Evolutionary conservation across 2,113 vertebrate genomes (phyloP).

Genomic region (Ophthalmolycus amberensis): DNA sequence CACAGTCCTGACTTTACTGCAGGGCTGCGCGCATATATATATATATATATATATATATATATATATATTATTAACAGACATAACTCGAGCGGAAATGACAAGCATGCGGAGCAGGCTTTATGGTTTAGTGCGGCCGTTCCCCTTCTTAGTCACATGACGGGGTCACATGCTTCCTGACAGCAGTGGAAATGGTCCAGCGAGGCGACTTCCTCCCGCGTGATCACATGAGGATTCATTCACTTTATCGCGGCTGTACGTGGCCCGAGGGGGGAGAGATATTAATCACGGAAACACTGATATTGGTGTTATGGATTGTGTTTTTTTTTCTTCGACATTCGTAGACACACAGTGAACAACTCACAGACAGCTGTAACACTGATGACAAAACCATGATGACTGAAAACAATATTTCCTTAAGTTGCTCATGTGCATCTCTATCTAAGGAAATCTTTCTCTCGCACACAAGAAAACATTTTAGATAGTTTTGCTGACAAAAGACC

Average conservation of each 20-base stretch:
- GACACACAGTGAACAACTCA: background rate
- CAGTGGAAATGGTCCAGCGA: constrained; percentile 54
- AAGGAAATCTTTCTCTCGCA: background rate
- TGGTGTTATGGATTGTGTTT: background rate
- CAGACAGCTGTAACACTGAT: background rate
- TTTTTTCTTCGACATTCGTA: background rate
- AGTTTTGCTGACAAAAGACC: background rate
- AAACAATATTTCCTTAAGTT: background rate
- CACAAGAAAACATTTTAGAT: background rate
- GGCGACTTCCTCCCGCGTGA: constrained; percentile 69
- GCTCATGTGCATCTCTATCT: background rate
- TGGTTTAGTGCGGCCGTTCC: constrained; percentile 31
- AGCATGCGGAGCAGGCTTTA: constrained; percentile 52
- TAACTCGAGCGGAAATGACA: constrained; percentile 26
- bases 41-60: background rate
- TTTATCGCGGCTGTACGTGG: constrained; percentile 39
- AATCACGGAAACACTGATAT: constrained; percentile 58
- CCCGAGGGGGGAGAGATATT: constrained; percentile 30
- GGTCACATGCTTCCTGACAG: constrained; percentile 71
- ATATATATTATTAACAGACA: constrained; percentile 20
- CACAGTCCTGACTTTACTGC: constrained; percentile 16
- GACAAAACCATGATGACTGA: background rate
- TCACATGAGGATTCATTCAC: constrained; percentile 76
- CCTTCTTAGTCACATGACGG: constrained; percentile 67
- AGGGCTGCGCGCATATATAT: background rate